These are phyloP conservation scores for Ptycholaimellus sp. DNA, from an alignment of 2,888 invertebrate species.

Conservation along the genomic window DNA sequence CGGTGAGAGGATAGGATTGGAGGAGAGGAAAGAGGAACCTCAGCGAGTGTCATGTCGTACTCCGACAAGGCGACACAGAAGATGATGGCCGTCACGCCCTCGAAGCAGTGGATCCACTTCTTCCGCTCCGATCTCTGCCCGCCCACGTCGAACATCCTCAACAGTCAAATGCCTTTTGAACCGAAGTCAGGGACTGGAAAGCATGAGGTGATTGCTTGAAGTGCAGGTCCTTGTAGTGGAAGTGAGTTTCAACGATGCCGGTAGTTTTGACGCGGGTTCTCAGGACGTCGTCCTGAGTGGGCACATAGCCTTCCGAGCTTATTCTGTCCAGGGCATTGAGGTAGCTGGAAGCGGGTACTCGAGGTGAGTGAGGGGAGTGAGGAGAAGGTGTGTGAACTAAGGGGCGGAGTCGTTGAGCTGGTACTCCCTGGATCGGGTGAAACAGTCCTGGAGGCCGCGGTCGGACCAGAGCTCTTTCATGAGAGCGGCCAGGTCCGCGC, in stretches of 20 bases:
- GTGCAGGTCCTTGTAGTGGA: slow-evolving; percentile 59
- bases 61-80: slow-evolving; percentile 69
- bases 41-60: slow-evolving; percentile 54
- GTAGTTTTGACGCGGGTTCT: slow-evolving; percentile 69
- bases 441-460: slow-evolving; percentile 52
- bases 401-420: slow-evolving; percentile 72
- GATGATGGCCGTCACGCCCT: slow-evolving; percentile 63
- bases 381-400: slow-evolving; percentile 33
- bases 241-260: slow-evolving; percentile 70
- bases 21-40: too few relatives aligned
- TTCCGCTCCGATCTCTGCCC: slow-evolving; percentile 75
- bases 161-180: slow-evolving; percentile 5
- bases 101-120: slow-evolving; percentile 83
- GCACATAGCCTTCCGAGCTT: slow-evolving; percentile 52
- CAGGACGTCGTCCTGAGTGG: slow-evolving; percentile 66
- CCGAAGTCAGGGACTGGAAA: background rate
- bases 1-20: too few relatives aligned
- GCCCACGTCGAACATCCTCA: slow-evolving; percentile 75
- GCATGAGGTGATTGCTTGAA: slow-evolving; percentile 40
- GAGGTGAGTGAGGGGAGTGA: background rate
- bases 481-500: slow-evolving; percentile 49
- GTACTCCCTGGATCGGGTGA: slow-evolving; percentile 49
- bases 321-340: slow-evolving; percentile 62
- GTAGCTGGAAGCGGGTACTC: slow-evolving; percentile 33
- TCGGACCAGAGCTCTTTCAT: slow-evolving; percentile 73